phyloP scores from a whole-genome alignment of 2,888 invertebrate species.

The Lithophane ornitopus region DNA sequence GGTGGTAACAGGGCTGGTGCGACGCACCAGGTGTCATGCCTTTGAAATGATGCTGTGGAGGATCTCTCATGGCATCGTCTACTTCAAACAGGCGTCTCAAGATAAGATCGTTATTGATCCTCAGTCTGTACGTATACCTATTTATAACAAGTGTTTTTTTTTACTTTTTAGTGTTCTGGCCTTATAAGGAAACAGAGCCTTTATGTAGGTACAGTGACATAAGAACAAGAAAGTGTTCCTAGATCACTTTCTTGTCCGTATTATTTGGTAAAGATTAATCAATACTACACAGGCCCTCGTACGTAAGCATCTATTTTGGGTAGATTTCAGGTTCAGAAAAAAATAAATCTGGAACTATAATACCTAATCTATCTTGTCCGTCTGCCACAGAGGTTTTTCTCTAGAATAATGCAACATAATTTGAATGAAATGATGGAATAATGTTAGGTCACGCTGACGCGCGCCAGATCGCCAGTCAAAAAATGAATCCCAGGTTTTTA shows the following conservation, averaged over 20 bases:
- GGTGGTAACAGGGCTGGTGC: conserved; percentile 81
- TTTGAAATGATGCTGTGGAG: conserved; percentile 87
- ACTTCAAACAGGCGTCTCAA: conserved; percentile 94
- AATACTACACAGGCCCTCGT: not conserved
- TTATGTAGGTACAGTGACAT: not conserved
- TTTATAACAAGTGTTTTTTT: not conserved
- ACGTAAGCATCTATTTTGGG: too few relatives aligned
- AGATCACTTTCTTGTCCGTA: not conserved
- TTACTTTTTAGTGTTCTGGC: not conserved
- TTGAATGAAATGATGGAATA: not conserved
- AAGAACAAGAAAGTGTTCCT: too few relatives aligned
- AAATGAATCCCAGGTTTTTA: not conserved
- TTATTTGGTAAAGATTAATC: not conserved
- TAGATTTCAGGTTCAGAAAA: not conserved
- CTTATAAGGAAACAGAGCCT: not conserved
- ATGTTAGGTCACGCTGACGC: not conserved
- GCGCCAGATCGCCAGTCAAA: not conserved
- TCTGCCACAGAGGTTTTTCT: not conserved
- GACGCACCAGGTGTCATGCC: conserved; percentile 72
- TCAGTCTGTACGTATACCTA: conserved; percentile 91
- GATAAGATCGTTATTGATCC: conserved; percentile 95
- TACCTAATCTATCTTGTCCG: not conserved
- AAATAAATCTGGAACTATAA: not conserved
- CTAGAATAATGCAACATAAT: not conserved
- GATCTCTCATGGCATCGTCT: conserved; percentile 94